phyloP scores from a whole-genome alignment of 2,888 invertebrate species.

The Auanema sp. region DNA sequence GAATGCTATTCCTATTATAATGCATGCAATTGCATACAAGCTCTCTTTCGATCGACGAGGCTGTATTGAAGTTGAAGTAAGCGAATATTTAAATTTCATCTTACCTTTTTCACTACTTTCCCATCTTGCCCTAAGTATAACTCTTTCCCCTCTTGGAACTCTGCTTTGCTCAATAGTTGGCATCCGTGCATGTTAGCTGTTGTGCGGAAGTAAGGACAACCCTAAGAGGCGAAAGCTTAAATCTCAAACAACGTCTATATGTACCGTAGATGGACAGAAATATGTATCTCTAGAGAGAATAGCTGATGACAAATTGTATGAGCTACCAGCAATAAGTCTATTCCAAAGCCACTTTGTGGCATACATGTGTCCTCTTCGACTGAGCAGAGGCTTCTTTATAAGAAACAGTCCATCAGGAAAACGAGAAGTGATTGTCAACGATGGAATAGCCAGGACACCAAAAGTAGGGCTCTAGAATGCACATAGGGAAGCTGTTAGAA shows the following conservation, averaged over 20 bases:
- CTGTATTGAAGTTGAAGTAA: slow-evolving; percentile 20
- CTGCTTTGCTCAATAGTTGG: slow-evolving; percentile 41
- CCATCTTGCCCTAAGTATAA: slow-evolving; percentile 21
- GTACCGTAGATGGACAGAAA: slow-evolving; percentile 48
- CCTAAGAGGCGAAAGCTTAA: slow-evolving; percentile 24
- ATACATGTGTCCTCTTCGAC: slow-evolving; percentile 57
- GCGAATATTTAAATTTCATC: background rate
- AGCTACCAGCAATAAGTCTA: slow-evolving; percentile 57
- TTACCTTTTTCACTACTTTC: slow-evolving; percentile 26
- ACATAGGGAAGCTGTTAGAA: background rate
- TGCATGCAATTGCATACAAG: slow-evolving; percentile 47
- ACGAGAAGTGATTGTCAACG: slow-evolving; percentile 61
- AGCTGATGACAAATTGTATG: slow-evolving; percentile 58
- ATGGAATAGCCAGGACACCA: slow-evolving; percentile 54
- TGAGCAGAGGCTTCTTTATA: slow-evolving; percentile 44
- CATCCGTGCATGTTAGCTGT: slow-evolving; percentile 51
- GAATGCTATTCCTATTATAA: slow-evolving; percentile 47
- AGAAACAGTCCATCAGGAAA: slow-evolving; percentile 58
- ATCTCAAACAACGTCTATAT: background rate
- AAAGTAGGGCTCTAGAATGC: slow-evolving; percentile 45
- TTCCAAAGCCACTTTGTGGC: slow-evolving; percentile 63
- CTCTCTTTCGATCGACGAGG: slow-evolving; percentile 38
- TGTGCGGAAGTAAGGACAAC: slow-evolving; percentile 60
- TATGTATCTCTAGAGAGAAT: slow-evolving; percentile 57
- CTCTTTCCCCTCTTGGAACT: slow-evolving; percentile 33